Base-by-base conservation (phyloP, 2,888 invertebrate species). In the Keiferia lycopersicella region DNA sequence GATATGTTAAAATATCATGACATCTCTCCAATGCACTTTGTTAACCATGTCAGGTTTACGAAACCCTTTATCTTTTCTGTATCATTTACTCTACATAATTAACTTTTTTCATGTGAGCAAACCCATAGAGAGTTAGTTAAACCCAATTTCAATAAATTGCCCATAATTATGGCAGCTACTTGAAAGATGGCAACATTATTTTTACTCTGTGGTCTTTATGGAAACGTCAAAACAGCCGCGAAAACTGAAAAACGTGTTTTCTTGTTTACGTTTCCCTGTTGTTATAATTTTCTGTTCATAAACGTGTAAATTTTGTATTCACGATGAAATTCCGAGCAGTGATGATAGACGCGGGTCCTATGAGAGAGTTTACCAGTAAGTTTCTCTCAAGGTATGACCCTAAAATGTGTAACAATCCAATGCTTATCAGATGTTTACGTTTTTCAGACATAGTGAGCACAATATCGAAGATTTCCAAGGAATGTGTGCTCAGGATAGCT, bases 381-480 rank as follows among this genome's bases (percentile, higher is more conserved):
- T 56, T 16, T 10, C 10, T 16, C 10, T 16, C n/a, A 26, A 1
- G 14, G 30, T 53, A 30, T 30, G 26, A 7, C 30, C 0, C 12
- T 30, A 14, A 26, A 22, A 50, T 20, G 50, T 18, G 20, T 8
- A 10, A 50, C 3, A 50, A 8, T 8, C 18, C 3, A 0, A 1
- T 30, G 10, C 20, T 53, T 50, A 51, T 22, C 11, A 22, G 63
- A 20, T 38, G 64, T 53, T 61, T 4, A 58, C 65, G 60, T 63
- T 61, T 88, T 88, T 64, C 84, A 96, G 96, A 94, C 85, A 93
- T 96, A 64, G 92, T 96, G n/a, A 92, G 93, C 26, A 94, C 95
- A 51, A 88, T 97, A 74, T 94, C 96, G 0, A 96, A 96, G 77
- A 89, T 97, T 77, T 94, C 96, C 0, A 97, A 96, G 81, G 93